Percentiles rank a stretch among this genome's conserved stretches.
phyloP scores from a whole-genome alignment of 2,113 vertebrate species.

The Sylvilagus bachmani region DNA sequence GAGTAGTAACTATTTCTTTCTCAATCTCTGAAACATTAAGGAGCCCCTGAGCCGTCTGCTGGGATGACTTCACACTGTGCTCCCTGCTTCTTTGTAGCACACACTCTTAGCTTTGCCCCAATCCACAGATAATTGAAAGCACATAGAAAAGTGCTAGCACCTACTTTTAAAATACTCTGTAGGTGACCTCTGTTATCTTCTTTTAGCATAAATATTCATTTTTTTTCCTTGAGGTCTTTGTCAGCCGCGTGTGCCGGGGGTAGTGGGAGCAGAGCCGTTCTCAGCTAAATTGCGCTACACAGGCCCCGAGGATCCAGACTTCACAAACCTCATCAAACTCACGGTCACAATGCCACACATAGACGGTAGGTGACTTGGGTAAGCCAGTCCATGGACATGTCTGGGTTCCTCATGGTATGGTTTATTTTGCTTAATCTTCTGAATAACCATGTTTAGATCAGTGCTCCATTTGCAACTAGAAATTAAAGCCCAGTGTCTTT shows the following conservation, averaged over 20 bases:
- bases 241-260: constrained; percentile 93
- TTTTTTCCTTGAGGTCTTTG: constrained; percentile 92
- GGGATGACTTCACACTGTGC: fast-evolving
- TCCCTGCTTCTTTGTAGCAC: background rate
- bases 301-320: constrained; percentile 92
- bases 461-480: background rate
- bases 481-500: background rate
- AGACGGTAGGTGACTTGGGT: constrained; percentile 91
- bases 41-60: background rate
- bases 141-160: background rate
- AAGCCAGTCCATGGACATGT: background rate
- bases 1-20: background rate
- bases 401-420: background rate
- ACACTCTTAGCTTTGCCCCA: background rate
- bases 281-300: constrained; percentile 96
- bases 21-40: background rate
- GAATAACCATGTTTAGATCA: background rate
- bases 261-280: constrained; percentile 96
- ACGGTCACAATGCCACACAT: constrained; percentile 97
- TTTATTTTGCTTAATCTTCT: background rate
- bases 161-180: background rate
- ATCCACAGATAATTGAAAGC: background rate
- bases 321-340: constrained; percentile 95
- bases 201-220: background rate
- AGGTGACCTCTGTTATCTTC: background rate